Conservation (phyloP, 2,113 vertebrate species). For the Panthera tigris region DNA sequence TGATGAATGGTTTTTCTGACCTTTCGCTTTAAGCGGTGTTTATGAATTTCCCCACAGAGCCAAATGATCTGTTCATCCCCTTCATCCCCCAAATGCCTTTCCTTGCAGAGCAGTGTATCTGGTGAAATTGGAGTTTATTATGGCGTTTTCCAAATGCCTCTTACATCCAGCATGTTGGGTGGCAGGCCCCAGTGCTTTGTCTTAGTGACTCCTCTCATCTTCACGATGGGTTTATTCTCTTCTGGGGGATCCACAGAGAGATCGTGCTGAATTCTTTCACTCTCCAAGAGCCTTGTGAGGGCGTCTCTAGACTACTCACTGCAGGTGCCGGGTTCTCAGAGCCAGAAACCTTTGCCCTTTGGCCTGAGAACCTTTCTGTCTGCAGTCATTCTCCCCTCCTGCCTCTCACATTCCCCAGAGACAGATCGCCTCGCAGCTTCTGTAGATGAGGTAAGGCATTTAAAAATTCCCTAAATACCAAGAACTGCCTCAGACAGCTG, state of each 20-base stretch:
- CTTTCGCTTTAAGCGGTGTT: conserved; percentile 29
- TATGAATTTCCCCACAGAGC: conserved; percentile 34
- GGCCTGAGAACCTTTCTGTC: conserved; percentile 48
- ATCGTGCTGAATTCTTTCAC: neutral
- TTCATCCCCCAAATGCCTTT: conserved; percentile 20
- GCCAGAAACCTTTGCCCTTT: conserved; percentile 58
- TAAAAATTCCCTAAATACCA: neutral
- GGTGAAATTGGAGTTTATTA: neutral
- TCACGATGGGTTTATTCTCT: neutral
- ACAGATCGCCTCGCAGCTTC: neutral
- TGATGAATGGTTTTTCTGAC: neutral
- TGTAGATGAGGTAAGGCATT: neutral
- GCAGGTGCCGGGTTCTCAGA: neutral
- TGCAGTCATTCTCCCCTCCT: neutral
- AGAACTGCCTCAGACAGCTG: neutral
- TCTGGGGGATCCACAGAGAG: neutral
- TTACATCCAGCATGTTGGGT: neutral
- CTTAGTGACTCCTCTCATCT: neutral
- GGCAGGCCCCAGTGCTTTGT: neutral
- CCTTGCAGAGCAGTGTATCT: neutral
- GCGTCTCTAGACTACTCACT: neutral
- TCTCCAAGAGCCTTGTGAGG: neutral
- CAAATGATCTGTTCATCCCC: neutral
- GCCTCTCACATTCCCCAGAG: neutral
- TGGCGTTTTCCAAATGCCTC: neutral